These are phyloP conservation scores for Gymnodraco acuticeps DNA, from an alignment of 2,797 vertebrate species.

Conservation along the genomic window DNA sequence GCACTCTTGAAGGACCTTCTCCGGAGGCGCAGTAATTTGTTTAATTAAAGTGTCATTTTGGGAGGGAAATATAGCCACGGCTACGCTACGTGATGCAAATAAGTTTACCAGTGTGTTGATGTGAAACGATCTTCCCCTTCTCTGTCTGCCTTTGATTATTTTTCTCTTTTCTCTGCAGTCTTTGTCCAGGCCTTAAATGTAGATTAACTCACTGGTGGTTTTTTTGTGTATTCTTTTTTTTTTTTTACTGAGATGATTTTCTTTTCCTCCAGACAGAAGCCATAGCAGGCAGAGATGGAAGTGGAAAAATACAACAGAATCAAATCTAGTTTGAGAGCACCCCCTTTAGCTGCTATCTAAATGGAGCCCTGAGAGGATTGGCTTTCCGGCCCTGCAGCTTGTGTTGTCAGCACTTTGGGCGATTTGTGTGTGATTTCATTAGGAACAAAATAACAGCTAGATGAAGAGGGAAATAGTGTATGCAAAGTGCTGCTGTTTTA, in stretches of 20 bases:
- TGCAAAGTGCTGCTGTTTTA: conserved; percentile 74
- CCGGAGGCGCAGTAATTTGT: conserved; percentile 85
- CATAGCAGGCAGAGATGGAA: conserved; percentile 56
- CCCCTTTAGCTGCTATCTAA: conserved; percentile 76
- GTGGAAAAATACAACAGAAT: conserved; percentile 73
- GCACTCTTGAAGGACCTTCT: conserved; percentile 85
- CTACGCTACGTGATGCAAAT: conserved; percentile 74
- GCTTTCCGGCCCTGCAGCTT: conserved; percentile 78
- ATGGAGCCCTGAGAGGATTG: conserved; percentile 85
- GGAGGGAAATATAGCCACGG: conserved; percentile 81
- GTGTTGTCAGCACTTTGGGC: conserved; percentile 86
- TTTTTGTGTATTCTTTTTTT: background rate
- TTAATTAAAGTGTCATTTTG: conserved; percentile 91
- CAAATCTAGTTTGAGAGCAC: conserved; percentile 75
- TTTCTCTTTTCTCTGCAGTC: conserved; percentile 34
- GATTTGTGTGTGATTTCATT: conserved; percentile 87
- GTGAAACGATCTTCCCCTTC: conserved; percentile 28
- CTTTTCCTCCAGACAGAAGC: conserved; percentile 57
- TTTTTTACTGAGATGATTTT: background rate
- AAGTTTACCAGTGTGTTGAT: conserved; percentile 78
- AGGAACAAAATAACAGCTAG: conserved; percentile 81
- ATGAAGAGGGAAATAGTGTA: conserved; percentile 81
- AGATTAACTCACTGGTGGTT: conserved; percentile 78
- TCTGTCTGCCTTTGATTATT: conserved; percentile 27
- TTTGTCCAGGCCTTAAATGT: conserved; percentile 79